Percentiles rank a stretch among this genome's conserved stretches.
Conservation (phyloP, 2,113 vertebrate species). For the Willisornis vidua region DNA sequence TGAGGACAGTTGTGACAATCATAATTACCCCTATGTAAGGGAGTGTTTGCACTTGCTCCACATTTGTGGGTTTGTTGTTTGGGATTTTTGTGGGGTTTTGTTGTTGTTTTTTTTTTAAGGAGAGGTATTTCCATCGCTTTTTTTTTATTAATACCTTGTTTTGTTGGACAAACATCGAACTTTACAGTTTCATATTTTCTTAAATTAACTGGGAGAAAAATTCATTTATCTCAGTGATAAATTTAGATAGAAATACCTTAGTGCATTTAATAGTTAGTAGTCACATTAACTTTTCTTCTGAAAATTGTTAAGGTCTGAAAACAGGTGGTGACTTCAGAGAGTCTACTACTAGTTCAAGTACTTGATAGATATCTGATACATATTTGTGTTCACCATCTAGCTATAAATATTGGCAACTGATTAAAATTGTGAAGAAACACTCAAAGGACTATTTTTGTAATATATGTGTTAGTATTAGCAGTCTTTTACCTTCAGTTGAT, state of each 20-base stretch:
- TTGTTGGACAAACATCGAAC: not conserved
- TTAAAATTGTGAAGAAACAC: not conserved
- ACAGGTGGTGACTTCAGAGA: not conserved
- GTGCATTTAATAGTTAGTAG: not conserved
- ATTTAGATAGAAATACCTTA: not conserved
- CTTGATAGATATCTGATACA: not conserved
- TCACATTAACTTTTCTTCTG: not conserved
- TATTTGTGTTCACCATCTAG: not conserved
- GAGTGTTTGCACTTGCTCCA: not conserved
- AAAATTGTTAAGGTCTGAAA: not conserved
- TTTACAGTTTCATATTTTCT: not conserved
- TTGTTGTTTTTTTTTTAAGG: not conserved
- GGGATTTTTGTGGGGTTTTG: too few species aligned
- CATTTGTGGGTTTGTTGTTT: too few species aligned
- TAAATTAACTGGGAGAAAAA: not conserved
- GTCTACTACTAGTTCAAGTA: not conserved
- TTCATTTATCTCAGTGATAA: not conserved
- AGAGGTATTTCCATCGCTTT: not conserved
- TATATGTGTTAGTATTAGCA: not conserved
- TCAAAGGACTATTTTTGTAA: not conserved
- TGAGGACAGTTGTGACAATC: not conserved
- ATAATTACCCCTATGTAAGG: not conserved
- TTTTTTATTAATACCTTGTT: not conserved
- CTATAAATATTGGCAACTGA: not conserved
- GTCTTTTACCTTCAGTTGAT: not conserved